phyloP scores from a whole-genome alignment of 2,797 vertebrate genomes.

The Epinephelus malabaricus region DNA sequence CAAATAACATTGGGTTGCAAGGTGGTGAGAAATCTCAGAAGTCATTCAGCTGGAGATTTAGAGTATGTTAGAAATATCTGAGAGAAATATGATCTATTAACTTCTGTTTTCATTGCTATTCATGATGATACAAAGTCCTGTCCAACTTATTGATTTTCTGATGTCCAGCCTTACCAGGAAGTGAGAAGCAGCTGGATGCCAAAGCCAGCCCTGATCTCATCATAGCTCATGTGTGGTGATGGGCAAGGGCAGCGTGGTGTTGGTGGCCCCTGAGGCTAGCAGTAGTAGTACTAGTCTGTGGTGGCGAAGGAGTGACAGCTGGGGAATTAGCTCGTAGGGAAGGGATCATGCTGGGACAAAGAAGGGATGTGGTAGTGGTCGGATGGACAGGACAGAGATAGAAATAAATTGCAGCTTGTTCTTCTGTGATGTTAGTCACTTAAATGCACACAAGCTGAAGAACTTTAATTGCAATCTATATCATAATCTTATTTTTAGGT shows the following conservation, averaged over 20 bases:
- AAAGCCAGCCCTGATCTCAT: background rate
- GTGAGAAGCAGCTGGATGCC: background rate
- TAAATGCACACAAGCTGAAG: background rate
- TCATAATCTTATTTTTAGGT: background rate
- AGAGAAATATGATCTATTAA: background rate
- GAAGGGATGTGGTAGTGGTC: slow-evolving; percentile 12
- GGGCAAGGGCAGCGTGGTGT: slow-evolving; percentile 2
- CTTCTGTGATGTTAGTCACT: background rate
- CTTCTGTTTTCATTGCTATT: background rate
- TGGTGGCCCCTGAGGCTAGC: background rate
- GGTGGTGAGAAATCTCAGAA: no score
- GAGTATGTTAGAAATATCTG: background rate
- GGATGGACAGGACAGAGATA: slow-evolving; percentile 15
- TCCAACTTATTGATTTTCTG: background rate
- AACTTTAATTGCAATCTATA: background rate
- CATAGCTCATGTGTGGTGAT: slow-evolving; percentile 6
- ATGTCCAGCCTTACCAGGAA: background rate
- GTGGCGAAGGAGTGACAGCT: slow-evolving; percentile 61
- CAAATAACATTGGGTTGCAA: no score
- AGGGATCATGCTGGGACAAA: slow-evolving; percentile 44
- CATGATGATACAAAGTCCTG: background rate
- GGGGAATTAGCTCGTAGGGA: slow-evolving; percentile 59
- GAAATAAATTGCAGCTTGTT: background rate
- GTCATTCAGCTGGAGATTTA: background rate
- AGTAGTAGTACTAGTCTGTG: slow-evolving; percentile 36